Conservation (phyloP, 92 coral and sea anemone genomes). For the Heteractis magnifica region DNA sequence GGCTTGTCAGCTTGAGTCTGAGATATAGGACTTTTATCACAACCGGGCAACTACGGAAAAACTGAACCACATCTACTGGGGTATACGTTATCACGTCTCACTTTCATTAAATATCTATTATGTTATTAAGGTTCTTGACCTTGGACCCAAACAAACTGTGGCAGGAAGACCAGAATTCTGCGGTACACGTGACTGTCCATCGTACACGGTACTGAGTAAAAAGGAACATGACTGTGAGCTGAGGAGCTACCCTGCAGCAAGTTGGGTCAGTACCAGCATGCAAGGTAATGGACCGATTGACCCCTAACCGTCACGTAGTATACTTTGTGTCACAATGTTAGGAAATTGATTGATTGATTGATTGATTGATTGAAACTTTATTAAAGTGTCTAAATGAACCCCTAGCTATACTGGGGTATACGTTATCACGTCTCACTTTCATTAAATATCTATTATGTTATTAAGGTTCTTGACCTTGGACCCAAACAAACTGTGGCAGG, state of each 20-base stretch:
- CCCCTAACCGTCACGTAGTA: too few relatives aligned
- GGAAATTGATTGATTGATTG: too few relatives aligned
- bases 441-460: not conserved
- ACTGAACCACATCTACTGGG: too few relatives aligned
- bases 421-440: not conserved
- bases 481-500: slow-evolving; percentile 17
- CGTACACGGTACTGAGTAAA: slow-evolving; percentile 30
- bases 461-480: slow-evolving; percentile 40
- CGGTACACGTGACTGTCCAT: slow-evolving; percentile 40
- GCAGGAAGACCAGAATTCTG: slow-evolving; percentile 45
- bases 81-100: too few relatives aligned
- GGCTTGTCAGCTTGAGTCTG: too few relatives aligned
- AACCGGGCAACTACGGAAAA: too few relatives aligned
- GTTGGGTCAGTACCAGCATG: slow-evolving; percentile 40
- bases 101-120: not conserved
- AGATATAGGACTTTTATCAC: too few relatives aligned
- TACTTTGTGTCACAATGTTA: not conserved
- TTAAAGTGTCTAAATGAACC: too few relatives aligned
- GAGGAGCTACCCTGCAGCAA: slow-evolving; percentile 30
- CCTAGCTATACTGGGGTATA: too few relatives aligned
- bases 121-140: slow-evolving; percentile 31
- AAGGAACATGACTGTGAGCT: slow-evolving; percentile 34
- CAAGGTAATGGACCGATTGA: slow-evolving; percentile 20
- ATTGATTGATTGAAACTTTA: too few relatives aligned
- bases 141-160: slow-evolving; percentile 18